phyloP scores from a whole-genome alignment of 2,888 invertebrate species.

The Apamea epomidion region DNA sequence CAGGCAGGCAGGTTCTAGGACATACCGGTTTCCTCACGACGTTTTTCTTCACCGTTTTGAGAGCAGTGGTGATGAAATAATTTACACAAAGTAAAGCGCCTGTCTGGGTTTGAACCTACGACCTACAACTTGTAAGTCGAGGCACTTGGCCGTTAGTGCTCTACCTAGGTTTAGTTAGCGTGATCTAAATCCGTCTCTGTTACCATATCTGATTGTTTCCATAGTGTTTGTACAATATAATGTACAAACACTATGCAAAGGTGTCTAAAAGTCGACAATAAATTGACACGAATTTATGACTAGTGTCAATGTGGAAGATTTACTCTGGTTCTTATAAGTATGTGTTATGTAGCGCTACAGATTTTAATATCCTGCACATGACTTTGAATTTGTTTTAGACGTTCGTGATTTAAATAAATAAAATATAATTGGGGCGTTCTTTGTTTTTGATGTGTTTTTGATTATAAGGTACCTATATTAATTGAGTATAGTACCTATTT shows the following conservation, averaged over 20 bases:
- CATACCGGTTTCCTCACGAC: too few species aligned
- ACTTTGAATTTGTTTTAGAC: constrained; percentile 3
- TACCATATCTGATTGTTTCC: constrained; percentile 10
- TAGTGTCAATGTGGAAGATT: constrained; percentile 12
- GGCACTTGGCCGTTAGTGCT: too few species aligned
- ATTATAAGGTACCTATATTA: not conserved
- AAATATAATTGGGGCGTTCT: not conserved
- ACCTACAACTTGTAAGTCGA: too few species aligned
- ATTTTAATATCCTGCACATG: not conserved
- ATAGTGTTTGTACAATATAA: constrained; percentile 5
- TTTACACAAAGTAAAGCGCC: too few species aligned
- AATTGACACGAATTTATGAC: constrained; percentile 50
- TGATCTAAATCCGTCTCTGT: constrained; percentile 24
- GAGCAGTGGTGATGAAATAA: too few species aligned
- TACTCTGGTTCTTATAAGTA: constrained; percentile 5
- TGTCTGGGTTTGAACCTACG: too few species aligned
- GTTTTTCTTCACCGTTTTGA: too few species aligned
- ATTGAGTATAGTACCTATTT: too few species aligned
- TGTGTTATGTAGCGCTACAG: not conserved
- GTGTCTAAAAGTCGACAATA: constrained; percentile 30
- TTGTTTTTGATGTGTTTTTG: not conserved
- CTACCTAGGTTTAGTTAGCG: too few species aligned
- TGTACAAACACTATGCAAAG: not conserved
- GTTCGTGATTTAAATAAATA: not conserved
- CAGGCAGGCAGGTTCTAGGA: too few species aligned